Evolutionary conservation across 1,140 invertebrate genomes (phyloP).

Genomic region (Fragariocoptes setiger): DNA sequence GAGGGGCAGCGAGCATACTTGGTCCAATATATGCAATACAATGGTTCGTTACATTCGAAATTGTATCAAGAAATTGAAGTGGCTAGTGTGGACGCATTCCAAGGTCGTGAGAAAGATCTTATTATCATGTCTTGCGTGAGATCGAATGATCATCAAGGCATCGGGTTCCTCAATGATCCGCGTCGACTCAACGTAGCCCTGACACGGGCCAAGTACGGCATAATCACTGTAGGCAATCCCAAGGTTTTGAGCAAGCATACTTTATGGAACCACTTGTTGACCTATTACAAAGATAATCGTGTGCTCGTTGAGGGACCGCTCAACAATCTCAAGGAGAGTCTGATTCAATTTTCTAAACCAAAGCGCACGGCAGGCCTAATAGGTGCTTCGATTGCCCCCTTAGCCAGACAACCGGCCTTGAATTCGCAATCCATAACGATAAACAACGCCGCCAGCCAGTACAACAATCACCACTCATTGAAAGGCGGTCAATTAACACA

Average conservation of each 20-base stretch:
- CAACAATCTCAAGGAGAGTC: constrained; percentile 80
- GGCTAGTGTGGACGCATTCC: constrained; percentile 91
- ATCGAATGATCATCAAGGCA: constrained; percentile 75
- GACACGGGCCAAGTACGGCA: constrained; percentile 82
- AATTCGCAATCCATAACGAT: no score
- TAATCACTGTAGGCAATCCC: constrained; percentile 95
- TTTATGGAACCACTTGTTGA: constrained; percentile 87
- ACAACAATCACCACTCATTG: no score
- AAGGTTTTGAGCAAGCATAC: constrained; percentile 93
- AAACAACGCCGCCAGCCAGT: no score
- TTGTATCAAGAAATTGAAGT: constrained; percentile 97
- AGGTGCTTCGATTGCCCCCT: no score
- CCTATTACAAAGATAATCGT: constrained; percentile 90
- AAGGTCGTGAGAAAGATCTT: constrained; percentile 83
- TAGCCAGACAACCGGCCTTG: no score
- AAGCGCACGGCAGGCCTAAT: no score
- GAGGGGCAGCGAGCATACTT: constrained; percentile 93
- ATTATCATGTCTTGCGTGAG: constrained; percentile 60
- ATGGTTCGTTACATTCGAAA: constrained; percentile 78
- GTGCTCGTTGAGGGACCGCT: constrained; percentile 89
- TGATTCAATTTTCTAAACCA: constrained; percentile 93
- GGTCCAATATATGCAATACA: constrained; percentile 95
- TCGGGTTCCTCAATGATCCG: constrained; percentile 80
- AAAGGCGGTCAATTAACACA: no score
- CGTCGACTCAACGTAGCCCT: constrained; percentile 85